Percentiles rank a stretch among this genome's conserved stretches.
Evolutionary conservation across 2,888 invertebrate species (phyloP).

Genomic region (Thera britannica): DNA sequence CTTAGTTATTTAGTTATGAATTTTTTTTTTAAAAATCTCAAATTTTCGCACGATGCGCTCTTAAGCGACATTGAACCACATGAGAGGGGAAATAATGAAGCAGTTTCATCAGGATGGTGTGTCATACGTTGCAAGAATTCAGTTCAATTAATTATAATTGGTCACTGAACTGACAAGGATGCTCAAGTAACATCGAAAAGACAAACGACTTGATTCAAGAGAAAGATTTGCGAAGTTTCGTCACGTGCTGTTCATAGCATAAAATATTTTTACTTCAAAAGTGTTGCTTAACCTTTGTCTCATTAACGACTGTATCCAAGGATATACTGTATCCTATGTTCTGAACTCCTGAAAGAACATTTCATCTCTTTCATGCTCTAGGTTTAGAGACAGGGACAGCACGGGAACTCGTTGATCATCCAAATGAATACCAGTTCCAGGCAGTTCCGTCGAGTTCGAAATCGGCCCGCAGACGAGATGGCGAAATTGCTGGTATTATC

Average conservation of each 20-base stretch:
- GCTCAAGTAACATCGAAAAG: neutral
- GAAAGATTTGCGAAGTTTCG: neutral
- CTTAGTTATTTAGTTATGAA: too few relatives aligned
- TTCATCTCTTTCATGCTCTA: conserved; percentile 3
- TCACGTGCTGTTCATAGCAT: neutral
- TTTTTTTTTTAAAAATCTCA: too few relatives aligned
- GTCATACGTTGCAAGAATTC: neutral
- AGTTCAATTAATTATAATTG: neutral
- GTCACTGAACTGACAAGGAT: conserved; percentile 1
- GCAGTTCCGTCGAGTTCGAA: conserved; percentile 65
- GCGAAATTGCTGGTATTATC: conserved; percentile 28
- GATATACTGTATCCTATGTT: neutral
- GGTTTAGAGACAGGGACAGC: conserved; percentile 15
- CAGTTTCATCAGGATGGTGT: neutral
- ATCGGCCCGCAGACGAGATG: conserved; percentile 15
- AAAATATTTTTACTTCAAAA: neutral
- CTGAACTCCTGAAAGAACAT: conserved; percentile 13
- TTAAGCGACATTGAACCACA: neutral
- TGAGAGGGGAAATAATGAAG: neutral
- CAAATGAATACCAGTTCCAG: conserved; percentile 74
- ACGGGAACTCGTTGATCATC: conserved; percentile 55
- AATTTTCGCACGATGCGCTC: too few relatives aligned
- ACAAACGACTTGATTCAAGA: neutral
- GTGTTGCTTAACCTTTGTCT: neutral
- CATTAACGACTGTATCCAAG: neutral